A percentile compares a stretch with the other conserved stretches of the same genome.
Evolutionary conservation across 2,797 vertebrate genomes (phyloP).

Genomic region (Aldrovandia affinis): DNA sequence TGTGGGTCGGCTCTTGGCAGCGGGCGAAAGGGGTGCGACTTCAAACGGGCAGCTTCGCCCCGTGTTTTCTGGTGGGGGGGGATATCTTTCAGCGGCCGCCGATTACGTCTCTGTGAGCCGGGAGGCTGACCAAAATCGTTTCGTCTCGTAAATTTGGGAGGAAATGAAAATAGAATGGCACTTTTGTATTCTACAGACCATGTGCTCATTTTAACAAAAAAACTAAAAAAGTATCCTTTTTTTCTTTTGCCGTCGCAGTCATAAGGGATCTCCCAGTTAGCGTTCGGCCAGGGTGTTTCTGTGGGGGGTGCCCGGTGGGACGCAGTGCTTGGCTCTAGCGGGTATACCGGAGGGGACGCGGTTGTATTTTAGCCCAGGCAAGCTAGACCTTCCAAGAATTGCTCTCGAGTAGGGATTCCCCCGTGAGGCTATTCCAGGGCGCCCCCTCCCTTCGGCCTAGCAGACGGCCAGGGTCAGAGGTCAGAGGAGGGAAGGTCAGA

Average conservation of each 20-base stretch:
- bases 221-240: not conserved
- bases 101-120: slow-evolving; percentile 58
- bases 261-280: slow-evolving; percentile 15
- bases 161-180: slow-evolving; percentile 37
- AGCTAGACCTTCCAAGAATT: not conserved
- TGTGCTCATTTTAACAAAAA: not conserved
- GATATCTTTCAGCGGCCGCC: slow-evolving; percentile 45
- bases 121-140: slow-evolving; percentile 44
- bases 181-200: slow-evolving; percentile 3
- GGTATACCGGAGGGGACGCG: not conserved
- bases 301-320: not conserved
- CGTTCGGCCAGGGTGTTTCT: slow-evolving; percentile 4
- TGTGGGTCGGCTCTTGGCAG: slow-evolving; percentile 53
- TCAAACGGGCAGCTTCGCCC: slow-evolving; percentile 49
- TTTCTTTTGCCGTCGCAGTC: not conserved
- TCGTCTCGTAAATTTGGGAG: slow-evolving; percentile 50
- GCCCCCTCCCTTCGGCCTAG: not conserved
- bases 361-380: slow-evolving; percentile 7
- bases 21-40: slow-evolving; percentile 51
- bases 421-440: not conserved
- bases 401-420: not conserved
- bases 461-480: not conserved
- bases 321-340: not conserved
- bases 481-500: not conserved
- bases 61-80: slow-evolving; percentile 48